A percentile compares a stretch with the other conserved stretches of the same genome.
These are phyloP conservation scores for Ellobius talpinus DNA, from an alignment of 2,113 vertebrate genomes.

Conservation along the genomic window DNA sequence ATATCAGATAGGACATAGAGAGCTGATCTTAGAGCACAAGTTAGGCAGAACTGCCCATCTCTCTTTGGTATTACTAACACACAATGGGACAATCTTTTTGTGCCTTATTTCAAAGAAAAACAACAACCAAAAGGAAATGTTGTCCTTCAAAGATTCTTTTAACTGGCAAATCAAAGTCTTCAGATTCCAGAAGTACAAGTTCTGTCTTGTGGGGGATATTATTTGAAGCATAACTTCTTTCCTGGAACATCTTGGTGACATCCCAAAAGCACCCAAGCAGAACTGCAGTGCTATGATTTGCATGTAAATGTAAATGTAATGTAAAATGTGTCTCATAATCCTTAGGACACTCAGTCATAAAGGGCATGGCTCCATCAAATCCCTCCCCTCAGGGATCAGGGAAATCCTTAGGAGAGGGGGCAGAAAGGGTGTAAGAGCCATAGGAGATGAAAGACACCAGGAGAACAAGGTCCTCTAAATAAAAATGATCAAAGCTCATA, in stretches of 20 bases:
- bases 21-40: neutral
- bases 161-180: neutral
- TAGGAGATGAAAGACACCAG: too few species aligned
- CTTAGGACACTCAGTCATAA: neutral
- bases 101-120: slow-evolving; percentile 2
- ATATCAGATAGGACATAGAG: neutral
- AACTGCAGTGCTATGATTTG: neutral
- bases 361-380: neutral
- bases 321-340: neutral
- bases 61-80: neutral
- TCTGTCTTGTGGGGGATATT: neutral
- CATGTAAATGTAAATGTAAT: neutral
- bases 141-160: neutral
- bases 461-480: too few species aligned
- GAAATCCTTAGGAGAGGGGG: neutral
- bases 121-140: neutral
- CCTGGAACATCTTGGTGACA: neutral
- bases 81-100: neutral
- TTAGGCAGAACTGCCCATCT: neutral
- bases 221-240: neutral
- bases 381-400: too few species aligned
- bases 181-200: neutral
- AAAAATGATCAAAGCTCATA: too few species aligned
- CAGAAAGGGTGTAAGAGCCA: too few species aligned
- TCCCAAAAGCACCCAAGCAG: neutral